These are phyloP conservation scores for Gisinianus flammeolus DNA, from an alignment of 2,888 invertebrate genomes.

Conservation along the genomic window DNA sequence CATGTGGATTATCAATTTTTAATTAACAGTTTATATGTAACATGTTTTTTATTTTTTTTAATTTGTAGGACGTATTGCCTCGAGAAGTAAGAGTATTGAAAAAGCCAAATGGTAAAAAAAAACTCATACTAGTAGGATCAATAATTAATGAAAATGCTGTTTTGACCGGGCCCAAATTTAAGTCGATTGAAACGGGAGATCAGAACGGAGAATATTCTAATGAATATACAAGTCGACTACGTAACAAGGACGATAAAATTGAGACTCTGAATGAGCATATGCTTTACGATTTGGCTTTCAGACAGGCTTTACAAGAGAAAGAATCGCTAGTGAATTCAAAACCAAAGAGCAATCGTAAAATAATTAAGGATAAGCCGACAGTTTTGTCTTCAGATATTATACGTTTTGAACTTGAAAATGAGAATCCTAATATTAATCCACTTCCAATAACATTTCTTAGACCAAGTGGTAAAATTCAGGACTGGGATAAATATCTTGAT, in stretches of 20 bases:
- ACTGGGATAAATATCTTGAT: constrained; percentile 3
- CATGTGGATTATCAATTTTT: no score
- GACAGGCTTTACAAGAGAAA: background rate
- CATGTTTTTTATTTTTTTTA: no score
- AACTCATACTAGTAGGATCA: background rate
- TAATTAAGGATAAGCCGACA: no score
- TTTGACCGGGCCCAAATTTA: background rate
- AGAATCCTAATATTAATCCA: no score
- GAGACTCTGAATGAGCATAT: background rate
- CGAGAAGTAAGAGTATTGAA: no score
- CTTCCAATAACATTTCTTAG: constrained; percentile 37
- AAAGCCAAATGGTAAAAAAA: no score
- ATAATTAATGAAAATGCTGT: background rate
- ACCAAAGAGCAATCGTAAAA: no score
- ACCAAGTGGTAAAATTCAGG: constrained; percentile 15
- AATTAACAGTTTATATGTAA: no score
- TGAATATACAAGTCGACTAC: background rate
- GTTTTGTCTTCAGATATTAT: no score
- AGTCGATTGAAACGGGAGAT: no score
- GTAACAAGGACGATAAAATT: background rate
- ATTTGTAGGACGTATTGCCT: no score
- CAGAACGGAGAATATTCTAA: background rate
- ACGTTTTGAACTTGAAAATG: background rate
- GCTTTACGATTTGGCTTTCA: background rate
- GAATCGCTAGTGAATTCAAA: background rate